Conservation (phyloP, 1,140 invertebrate genomes). For the Saxidomus purpurata region DNA sequence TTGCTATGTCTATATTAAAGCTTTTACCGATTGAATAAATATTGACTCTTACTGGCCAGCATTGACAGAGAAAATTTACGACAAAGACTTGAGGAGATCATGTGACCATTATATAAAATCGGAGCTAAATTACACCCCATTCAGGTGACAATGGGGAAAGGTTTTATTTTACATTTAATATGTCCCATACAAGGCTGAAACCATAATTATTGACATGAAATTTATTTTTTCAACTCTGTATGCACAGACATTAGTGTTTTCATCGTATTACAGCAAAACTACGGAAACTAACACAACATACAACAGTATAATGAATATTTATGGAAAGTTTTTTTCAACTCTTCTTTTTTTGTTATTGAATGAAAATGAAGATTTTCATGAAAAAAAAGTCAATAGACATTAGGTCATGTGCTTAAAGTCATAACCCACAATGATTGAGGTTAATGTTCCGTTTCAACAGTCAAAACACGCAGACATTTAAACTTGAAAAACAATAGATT, state of each 20-base stretch:
- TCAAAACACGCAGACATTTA: slow-evolving; percentile 41
- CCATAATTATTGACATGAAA: slow-evolving; percentile 44
- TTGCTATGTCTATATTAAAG: slow-evolving; percentile 67
- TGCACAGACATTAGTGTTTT: background rate
- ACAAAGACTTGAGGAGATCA: slow-evolving; percentile 60
- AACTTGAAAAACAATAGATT: slow-evolving; percentile 12
- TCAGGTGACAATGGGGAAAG: slow-evolving; percentile 48
- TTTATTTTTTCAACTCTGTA: slow-evolving; percentile 4
- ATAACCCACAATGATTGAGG: background rate
- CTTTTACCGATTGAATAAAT: slow-evolving; percentile 69
- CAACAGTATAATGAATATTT: background rate
- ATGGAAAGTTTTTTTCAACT: background rate
- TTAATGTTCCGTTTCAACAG: slow-evolving; percentile 44
- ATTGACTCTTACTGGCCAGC: slow-evolving; percentile 61
- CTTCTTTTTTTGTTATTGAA: background rate
- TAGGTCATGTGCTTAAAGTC: background rate
- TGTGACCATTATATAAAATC: slow-evolving; percentile 65
- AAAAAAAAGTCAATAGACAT: background rate
- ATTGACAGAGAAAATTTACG: slow-evolving; percentile 63
- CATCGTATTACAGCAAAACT: background rate
- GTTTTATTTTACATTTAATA: slow-evolving; percentile 68
- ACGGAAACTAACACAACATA: background rate
- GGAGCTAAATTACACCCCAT: slow-evolving; percentile 65
- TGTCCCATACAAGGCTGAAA: slow-evolving; percentile 56
- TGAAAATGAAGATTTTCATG: background rate